phyloP scores from a whole-genome alignment of 2,113 vertebrate genomes.

The Atrichornis clamosus region DNA sequence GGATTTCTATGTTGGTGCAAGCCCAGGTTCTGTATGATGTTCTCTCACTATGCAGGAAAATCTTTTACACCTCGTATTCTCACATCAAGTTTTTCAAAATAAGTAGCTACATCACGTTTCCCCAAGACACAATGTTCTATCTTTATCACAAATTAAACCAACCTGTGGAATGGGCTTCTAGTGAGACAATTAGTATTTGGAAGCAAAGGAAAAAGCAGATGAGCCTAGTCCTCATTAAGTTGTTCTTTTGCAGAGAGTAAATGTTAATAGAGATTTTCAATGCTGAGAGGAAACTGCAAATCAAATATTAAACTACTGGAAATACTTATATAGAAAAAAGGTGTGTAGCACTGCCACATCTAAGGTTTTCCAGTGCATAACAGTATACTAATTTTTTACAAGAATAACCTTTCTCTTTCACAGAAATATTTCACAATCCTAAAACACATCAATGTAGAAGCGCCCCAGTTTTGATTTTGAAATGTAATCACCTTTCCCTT shows the following conservation, averaged over 20 bases:
- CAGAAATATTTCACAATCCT: neutral
- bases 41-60: neutral
- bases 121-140: neutral
- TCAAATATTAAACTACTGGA: neutral
- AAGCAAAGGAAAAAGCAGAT: neutral
- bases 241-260: neutral
- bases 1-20: neutral
- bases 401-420: neutral
- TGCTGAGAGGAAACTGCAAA: neutral
- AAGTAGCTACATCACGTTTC: neutral
- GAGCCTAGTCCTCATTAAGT: neutral
- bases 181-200: neutral
- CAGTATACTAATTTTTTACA: neutral
- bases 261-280: neutral
- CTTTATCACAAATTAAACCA: neutral
- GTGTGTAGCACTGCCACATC: neutral
- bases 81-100: neutral
- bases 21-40: neutral
- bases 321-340: neutral
- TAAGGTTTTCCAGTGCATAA: neutral
- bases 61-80: neutral
- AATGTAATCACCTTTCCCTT: neutral
- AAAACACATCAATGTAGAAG: neutral
- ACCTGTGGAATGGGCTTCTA: neutral
- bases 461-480: neutral